Evolutionary conservation across 2,888 invertebrate species (phyloP), one percentile per base, ranked within the genome.

Genomic region (Pseudolycoriella hygida): DNA sequence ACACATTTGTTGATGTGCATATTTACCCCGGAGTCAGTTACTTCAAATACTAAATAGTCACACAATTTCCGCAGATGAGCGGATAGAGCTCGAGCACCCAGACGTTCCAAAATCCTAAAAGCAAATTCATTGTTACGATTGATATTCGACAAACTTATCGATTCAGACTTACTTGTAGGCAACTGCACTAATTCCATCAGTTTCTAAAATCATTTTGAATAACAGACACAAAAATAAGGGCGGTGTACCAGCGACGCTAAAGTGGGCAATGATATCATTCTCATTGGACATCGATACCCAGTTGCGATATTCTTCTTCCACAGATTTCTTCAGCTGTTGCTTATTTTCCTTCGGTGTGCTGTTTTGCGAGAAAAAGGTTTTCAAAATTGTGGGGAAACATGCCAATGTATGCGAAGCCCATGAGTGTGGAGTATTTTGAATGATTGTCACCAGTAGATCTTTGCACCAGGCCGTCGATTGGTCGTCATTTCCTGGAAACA

Each of bases 281-380:
- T 96, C 94, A 62, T 92, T 94, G 39, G 83, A 88, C 93, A 96
- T 94, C 1, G 89, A 87, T 39, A 83, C 85, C 93, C 93, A 94
- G 60, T 93, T 94, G 50, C 92, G 73, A 58, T 93, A 94, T 58
- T 96, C 96, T 57, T 93, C 90, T 56, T 93, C 92, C 0, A 93
- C 90, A 0, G 87, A 85, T 66, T 88, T 88, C 64, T 89, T 92
- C 1, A 94, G 67, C 50, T 86, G 76, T 56, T 85, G 85, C 57
- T 93, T 93, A 60, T 92, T 90, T 60, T 93, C 93, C 57, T 83
- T 79, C 0, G 82, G 78, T 2, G 83, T 79, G 49, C 77, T 80
- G 58, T 86, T 87, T 65, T 82, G 80, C 44, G 84, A 75, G 61
- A 92, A 94, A 60, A 93, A 94, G 55, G 92, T 92, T 42, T 83